phyloP scores from a whole-genome alignment of 2,113 vertebrate species.

The Alligator mississippiensis region DNA sequence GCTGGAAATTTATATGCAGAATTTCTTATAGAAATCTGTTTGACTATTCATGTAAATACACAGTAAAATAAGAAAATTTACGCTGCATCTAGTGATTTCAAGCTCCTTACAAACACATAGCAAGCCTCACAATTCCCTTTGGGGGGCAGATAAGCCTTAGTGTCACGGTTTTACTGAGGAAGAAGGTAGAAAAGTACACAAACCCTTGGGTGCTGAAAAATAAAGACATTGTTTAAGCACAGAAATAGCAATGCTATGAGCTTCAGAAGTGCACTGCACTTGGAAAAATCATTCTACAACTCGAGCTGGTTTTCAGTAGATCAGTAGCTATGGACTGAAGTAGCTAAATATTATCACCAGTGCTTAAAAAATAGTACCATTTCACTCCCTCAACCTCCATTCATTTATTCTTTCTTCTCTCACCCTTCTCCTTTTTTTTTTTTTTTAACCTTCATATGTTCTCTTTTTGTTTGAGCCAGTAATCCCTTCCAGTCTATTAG shows the following conservation, averaged over 20 bases:
- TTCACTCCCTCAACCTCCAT: neutral
- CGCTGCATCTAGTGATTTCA: neutral
- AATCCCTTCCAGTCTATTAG: neutral
- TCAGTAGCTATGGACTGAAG: neutral
- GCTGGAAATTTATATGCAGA: neutral
- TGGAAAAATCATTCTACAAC: neutral
- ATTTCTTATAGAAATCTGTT: neutral
- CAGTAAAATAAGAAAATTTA: neutral
- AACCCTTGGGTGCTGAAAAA: neutral
- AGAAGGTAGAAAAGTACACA: neutral
- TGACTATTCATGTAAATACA: neutral
- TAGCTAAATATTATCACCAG: neutral
- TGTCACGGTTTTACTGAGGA: neutral
- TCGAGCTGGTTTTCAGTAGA: neutral
- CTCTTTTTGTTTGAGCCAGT: neutral
- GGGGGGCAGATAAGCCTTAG: neutral
- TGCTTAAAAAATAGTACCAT: neutral
- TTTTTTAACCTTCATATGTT: neutral
- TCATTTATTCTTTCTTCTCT: neutral
- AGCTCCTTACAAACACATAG: neutral
- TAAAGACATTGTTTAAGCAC: neutral
- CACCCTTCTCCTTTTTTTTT: neutral
- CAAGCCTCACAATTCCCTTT: neutral
- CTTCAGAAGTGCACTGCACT: neutral
- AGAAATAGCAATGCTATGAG: neutral